Percentiles rank a stretch among this genome's conserved stretches.
Conservation (phyloP, 2,888 invertebrate genomes). For the Eupithecia subfuscata region DNA sequence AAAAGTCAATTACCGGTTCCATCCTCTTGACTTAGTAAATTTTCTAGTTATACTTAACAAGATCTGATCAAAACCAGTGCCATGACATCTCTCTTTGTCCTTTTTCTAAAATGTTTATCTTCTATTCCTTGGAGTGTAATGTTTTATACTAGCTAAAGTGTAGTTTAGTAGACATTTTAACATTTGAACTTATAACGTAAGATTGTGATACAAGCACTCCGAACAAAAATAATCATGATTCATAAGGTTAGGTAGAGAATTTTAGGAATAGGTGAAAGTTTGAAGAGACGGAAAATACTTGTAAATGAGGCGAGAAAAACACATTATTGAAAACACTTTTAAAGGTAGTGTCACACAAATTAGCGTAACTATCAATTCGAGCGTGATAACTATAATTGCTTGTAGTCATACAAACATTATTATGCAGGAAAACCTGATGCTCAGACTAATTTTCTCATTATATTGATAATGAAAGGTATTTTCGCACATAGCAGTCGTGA, state of each 20-base stretch:
- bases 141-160: constrained; percentile 29
- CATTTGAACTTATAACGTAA: constrained; percentile 7
- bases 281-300: neutral
- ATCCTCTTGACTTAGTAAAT: constrained; percentile 41
- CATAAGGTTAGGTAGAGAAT: neutral
- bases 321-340: neutral
- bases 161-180: constrained; percentile 43
- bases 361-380: neutral
- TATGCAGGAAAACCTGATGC: constrained; percentile 43
- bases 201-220: neutral
- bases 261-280: neutral
- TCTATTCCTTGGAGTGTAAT: constrained; percentile 27
- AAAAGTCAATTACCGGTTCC: constrained; percentile 55
- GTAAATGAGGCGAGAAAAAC: neutral
- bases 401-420: neutral
- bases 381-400: neutral
- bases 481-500: neutral
- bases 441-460: neutral
- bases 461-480: neutral
- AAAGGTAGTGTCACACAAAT: neutral
- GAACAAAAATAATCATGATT: constrained; percentile 1
- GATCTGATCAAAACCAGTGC: constrained; percentile 47
- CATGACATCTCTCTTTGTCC: constrained; percentile 40
- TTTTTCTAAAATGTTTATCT: constrained; percentile 34
- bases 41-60: constrained; percentile 37